Evolutionary conservation across 2,113 vertebrate genomes (phyloP).

Genomic region (Sphyrna mokarran): DNA sequence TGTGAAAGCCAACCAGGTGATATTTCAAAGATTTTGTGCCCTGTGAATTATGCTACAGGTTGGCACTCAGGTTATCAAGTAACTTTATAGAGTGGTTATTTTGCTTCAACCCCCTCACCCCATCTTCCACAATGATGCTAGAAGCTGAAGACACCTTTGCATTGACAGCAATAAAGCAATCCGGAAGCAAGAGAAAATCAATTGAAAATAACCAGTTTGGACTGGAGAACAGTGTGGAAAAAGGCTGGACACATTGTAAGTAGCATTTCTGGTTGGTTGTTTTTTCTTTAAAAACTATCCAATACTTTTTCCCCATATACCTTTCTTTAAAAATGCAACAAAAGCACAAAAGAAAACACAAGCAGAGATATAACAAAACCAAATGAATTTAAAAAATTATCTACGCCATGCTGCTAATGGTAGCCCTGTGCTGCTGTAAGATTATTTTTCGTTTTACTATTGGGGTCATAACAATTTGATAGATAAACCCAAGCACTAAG

Average conservation of each 20-base stretch:
- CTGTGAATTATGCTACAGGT: background rate
- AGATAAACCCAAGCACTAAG: background rate
- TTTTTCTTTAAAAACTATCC: background rate
- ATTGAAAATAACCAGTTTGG: background rate
- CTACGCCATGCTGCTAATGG: background rate
- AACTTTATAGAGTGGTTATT: background rate
- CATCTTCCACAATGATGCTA: background rate
- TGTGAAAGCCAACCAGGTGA: background rate
- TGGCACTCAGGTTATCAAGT: background rate
- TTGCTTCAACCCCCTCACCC: background rate
- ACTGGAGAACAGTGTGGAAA: background rate
- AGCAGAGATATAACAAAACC: background rate
- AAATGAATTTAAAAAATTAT: background rate
- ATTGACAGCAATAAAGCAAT: background rate
- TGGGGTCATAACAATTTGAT: background rate
- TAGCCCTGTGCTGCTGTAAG: background rate
- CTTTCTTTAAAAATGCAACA: background rate
- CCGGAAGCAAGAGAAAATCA: background rate
- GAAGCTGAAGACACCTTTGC: background rate
- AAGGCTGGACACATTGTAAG: background rate
- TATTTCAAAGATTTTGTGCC: background rate
- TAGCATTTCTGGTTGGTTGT: background rate
- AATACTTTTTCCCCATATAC: background rate
- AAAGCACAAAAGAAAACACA: background rate
- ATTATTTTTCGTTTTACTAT: background rate